A percentile compares a stretch with the other conserved stretches of the same genome.
Conservation (phyloP, 1,140 invertebrate species). For the Drosophila teissieri region DNA sequence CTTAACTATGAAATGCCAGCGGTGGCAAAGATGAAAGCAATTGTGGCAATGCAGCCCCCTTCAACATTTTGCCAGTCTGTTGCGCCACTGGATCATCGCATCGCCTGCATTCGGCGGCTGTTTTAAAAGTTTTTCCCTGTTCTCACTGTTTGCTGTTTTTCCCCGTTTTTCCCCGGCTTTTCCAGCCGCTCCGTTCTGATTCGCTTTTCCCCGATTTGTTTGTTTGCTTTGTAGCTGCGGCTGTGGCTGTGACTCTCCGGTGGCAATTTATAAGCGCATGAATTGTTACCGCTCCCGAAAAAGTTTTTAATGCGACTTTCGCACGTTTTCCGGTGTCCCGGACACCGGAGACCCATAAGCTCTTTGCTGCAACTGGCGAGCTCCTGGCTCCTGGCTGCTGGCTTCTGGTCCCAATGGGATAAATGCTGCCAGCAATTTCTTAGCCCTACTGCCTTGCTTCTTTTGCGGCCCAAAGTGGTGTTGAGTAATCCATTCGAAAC, state of each 20-base stretch:
- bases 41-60: background rate
- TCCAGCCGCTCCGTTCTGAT: constrained; percentile 10
- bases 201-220: constrained; percentile 38
- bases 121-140: constrained; percentile 67
- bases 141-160: constrained; percentile 50
- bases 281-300: constrained; percentile 65
- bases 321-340: constrained; percentile 64
- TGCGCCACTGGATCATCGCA: constrained; percentile 2
- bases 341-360: constrained; percentile 51
- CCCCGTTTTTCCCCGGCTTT: constrained; percentile 17
- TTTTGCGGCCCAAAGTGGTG: constrained; percentile 32
- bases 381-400: background rate
- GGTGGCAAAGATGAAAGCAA: too few relatives aligned
- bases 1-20: too few relatives aligned
- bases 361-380: constrained; percentile 30
- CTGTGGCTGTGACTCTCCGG: constrained; percentile 26
- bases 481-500: constrained; percentile 46
- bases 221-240: constrained; percentile 43
- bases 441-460: constrained; percentile 6
- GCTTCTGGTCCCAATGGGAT: constrained; percentile 29
- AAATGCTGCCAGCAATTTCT: constrained; percentile 33
- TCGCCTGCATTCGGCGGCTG: constrained; percentile 26
- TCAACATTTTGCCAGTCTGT: background rate
- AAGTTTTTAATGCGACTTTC: constrained; percentile 73
- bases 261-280: constrained; percentile 75